These are phyloP conservation scores for Carposina sasakii DNA, from an alignment of 1,140 invertebrate species.

Conservation along the genomic window DNA sequence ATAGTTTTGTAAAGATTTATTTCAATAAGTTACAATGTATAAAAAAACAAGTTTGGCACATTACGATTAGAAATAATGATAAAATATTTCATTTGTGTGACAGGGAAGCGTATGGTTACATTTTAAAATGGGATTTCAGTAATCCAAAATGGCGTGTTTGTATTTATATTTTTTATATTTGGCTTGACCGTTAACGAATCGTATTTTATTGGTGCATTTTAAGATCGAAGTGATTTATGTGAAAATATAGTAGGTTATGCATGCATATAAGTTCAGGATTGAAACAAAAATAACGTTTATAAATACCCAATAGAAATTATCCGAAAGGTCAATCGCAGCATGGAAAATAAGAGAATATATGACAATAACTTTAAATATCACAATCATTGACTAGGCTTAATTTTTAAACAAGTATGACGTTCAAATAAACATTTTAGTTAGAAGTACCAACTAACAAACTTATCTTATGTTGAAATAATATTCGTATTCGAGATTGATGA, in stretches of 20 bases:
- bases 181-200: slow-evolving; percentile 63
- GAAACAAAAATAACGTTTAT: slow-evolving; percentile 34
- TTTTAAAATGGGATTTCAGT: slow-evolving; percentile 36
- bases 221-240: slow-evolving; percentile 31
- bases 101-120: slow-evolving; percentile 48
- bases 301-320: slow-evolving; percentile 64
- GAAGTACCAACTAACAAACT: too few species aligned
- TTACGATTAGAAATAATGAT: slow-evolving; percentile 37
- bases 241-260: slow-evolving; percentile 30
- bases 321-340: slow-evolving; percentile 68
- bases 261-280: slow-evolving; percentile 38
- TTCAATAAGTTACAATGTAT: slow-evolving; percentile 28
- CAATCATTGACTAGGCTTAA: too few species aligned
- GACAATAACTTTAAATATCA: slow-evolving; percentile 68
- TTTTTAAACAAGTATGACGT: too few species aligned
- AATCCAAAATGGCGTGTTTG: slow-evolving; percentile 67
- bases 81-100: slow-evolving; percentile 49
- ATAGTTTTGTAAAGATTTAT: slow-evolving; percentile 53
- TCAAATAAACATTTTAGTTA: too few species aligned
- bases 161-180: slow-evolving; percentile 68
- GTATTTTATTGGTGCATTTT: slow-evolving; percentile 59
- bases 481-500: too few species aligned
- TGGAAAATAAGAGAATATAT: slow-evolving; percentile 64
- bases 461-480: too few species aligned
- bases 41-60: slow-evolving; percentile 52